A percentile compares a stretch with the other conserved stretches of the same genome.
phyloP scores from a whole-genome alignment of 1,140 invertebrate genomes.

The Drosophila pseudoobscura region DNA sequence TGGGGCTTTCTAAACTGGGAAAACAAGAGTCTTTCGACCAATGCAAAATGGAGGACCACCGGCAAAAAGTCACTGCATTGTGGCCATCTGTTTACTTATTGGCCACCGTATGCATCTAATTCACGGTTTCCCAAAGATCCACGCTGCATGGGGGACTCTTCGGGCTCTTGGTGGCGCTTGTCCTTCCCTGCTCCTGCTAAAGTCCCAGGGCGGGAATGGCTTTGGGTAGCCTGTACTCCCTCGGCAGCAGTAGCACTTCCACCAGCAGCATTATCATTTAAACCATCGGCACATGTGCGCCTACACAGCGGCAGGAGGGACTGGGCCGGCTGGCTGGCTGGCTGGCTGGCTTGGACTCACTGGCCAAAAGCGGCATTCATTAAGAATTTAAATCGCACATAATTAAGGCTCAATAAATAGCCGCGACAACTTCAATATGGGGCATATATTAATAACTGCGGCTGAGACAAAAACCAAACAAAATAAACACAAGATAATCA shows the following conservation, averaged over 20 bases:
- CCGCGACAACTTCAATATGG: slow-evolving; percentile 69
- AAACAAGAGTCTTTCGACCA: too few relatives aligned
- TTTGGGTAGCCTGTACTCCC: slow-evolving; percentile 4
- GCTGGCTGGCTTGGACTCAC: too few relatives aligned
- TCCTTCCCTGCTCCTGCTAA: too few relatives aligned
- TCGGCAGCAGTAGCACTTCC: background rate
- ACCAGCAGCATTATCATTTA: slow-evolving; percentile 65
- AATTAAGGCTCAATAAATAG: slow-evolving; percentile 78
- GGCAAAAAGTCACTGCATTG: too few relatives aligned
- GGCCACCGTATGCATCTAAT: too few relatives aligned
- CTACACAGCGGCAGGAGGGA: slow-evolving; percentile 18
- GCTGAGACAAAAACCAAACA: slow-evolving; percentile 27
- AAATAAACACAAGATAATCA: slow-evolving; percentile 42
- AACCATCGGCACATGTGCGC: slow-evolving; percentile 69
- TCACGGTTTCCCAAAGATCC: too few relatives aligned
- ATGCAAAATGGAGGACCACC: too few relatives aligned
- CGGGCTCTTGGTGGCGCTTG: too few relatives aligned
- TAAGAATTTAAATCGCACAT: slow-evolving; percentile 80
- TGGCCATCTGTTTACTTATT: too few relatives aligned
- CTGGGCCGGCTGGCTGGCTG: background rate
- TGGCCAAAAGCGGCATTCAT: slow-evolving; percentile 69
- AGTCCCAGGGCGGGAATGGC: too few relatives aligned
- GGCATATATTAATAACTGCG: slow-evolving; percentile 57
- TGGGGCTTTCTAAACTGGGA: too few relatives aligned
- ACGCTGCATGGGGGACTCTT: too few relatives aligned